phyloP scores from a whole-genome alignment of 2,113 vertebrate species.

The Cyanocitta stelleri region DNA sequence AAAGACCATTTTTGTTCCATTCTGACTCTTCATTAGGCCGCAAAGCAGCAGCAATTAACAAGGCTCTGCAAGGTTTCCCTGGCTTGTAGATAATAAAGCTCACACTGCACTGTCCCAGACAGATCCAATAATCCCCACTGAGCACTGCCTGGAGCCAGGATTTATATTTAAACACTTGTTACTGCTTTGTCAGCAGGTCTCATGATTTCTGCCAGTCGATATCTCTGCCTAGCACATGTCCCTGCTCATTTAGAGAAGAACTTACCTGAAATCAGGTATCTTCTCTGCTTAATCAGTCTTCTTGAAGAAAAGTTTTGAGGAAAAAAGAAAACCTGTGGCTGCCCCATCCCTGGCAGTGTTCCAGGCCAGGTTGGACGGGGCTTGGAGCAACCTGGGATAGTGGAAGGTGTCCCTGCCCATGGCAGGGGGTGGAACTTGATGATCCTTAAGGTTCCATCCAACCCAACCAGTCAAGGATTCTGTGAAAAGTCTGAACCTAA shows the following conservation, averaged over 20 bases:
- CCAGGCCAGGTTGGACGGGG: background rate
- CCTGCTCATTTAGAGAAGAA: background rate
- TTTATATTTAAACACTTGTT: background rate
- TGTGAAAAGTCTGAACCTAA: background rate
- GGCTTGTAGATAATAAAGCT: background rate
- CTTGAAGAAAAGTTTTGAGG: background rate
- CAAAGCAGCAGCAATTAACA: background rate
- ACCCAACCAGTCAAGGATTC: background rate
- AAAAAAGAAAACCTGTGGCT: background rate
- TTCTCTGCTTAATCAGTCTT: background rate
- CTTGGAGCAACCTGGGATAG: background rate
- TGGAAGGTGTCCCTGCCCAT: background rate
- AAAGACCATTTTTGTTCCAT: background rate
- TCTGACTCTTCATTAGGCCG: background rate
- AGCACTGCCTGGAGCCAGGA: background rate
- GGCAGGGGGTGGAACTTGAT: background rate
- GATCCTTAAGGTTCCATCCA: background rate
- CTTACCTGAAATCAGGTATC: background rate
- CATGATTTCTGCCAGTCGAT: background rate
- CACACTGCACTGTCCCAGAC: background rate
- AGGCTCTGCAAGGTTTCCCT: background rate
- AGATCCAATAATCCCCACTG: background rate
- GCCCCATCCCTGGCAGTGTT: rapidly evolving
- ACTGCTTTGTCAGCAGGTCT: background rate
- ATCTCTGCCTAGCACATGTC: background rate